phyloP scores from a whole-genome alignment of 2,797 vertebrate genomes.

The Chaetophractus vellerosus region DNA sequence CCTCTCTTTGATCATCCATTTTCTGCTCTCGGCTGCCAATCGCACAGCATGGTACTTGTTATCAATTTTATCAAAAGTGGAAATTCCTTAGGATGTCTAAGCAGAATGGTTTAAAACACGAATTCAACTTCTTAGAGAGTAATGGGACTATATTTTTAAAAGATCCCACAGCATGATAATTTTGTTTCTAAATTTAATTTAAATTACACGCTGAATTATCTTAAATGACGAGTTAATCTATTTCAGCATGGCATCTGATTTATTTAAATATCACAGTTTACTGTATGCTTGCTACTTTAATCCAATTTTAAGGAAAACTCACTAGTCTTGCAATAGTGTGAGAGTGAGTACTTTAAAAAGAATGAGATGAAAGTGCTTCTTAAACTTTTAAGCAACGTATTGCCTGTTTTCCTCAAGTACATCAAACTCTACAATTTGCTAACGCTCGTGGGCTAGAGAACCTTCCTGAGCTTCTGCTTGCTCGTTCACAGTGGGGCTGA shows the following conservation, averaged over 20 bases:
- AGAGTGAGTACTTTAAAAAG: not conserved
- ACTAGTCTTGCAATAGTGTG: not conserved
- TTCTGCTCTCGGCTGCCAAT: not conserved
- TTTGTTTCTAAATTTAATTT: constrained; percentile 18
- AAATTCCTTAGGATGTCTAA: not conserved
- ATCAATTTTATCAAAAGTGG: not conserved
- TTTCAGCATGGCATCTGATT: not conserved
- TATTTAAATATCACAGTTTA: constrained; percentile 34
- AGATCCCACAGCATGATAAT: not conserved
- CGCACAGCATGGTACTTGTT: not conserved
- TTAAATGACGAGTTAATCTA: constrained; percentile 16
- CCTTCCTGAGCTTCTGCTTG: not conserved
- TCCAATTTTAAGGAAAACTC: constrained; percentile 30
- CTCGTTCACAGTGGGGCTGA: not conserved
- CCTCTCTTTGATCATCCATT: not conserved
- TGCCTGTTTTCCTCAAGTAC: not conserved
- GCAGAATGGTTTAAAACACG: not conserved
- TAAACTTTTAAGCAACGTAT: not conserved
- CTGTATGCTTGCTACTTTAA: constrained; percentile 1
- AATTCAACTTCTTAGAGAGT: constrained; percentile 3
- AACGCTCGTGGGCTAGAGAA: not conserved
- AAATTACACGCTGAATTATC: not conserved
- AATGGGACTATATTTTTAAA: not conserved
- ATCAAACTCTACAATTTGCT: not conserved
- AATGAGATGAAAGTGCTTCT: not conserved